Percentiles rank a stretch among this genome's conserved stretches.
Conservation (phyloP, 35 echinoderm and acorn worm species). For the Heliocidaris erythrogramma region DNA sequence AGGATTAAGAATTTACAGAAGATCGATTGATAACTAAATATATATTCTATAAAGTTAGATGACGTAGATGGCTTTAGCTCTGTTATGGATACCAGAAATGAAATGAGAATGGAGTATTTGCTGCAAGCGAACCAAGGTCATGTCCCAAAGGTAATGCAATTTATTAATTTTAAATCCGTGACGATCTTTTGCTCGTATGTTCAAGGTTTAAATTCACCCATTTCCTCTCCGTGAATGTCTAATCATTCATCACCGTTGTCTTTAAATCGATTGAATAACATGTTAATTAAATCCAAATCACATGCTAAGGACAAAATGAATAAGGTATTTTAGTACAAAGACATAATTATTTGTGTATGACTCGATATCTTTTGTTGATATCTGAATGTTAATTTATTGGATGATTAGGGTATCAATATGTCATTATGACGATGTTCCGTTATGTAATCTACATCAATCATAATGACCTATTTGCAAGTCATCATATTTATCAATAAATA, state of each 20-base stretch:
- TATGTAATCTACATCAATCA: background rate
- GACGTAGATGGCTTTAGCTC: too few relatives aligned
- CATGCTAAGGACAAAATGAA: background rate
- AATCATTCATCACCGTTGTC: background rate
- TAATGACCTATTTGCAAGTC: background rate
- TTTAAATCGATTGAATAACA: background rate
- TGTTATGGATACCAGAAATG: too few relatives aligned
- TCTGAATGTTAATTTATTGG: background rate
- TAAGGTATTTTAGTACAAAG: background rate
- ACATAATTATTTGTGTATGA: background rate
- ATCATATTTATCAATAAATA: background rate
- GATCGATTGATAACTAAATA: too few relatives aligned
- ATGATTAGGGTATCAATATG: background rate
- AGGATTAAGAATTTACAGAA: too few relatives aligned
- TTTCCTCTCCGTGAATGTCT: background rate
- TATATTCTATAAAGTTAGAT: too few relatives aligned
- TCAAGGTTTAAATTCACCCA: background rate
- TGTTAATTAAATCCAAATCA: background rate
- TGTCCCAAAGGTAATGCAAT: too few relatives aligned
- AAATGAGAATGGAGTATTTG: too few relatives aligned
- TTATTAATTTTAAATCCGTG: too few relatives aligned
- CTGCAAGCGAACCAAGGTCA: too few relatives aligned
- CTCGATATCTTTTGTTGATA: background rate
- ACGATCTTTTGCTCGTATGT: background rate
- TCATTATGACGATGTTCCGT: background rate